Conservation (phyloP, 2,113 vertebrate species). For the Grammomys dolichurus region DNA sequence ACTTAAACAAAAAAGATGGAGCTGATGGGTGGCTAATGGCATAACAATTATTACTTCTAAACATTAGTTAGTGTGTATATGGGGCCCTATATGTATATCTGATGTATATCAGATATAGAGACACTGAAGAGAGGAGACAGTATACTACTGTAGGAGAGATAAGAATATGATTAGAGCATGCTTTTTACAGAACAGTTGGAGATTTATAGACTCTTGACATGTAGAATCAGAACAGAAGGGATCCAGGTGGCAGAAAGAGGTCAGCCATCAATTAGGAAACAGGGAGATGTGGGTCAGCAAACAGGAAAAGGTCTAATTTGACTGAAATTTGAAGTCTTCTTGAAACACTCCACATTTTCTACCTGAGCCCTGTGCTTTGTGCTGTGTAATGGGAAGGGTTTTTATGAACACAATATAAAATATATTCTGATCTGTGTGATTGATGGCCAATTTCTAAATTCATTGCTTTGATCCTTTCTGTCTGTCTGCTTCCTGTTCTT, state of each 20-base stretch:
- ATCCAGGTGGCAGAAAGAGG: background rate
- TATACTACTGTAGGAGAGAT: background rate
- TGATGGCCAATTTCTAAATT: background rate
- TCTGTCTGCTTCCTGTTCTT: background rate
- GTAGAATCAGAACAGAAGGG: constrained; percentile 1
- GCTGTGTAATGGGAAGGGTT: background rate
- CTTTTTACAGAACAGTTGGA: background rate
- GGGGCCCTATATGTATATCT: background rate
- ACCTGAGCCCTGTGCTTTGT: constrained; percentile 22
- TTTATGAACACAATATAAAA: constrained; percentile 36
- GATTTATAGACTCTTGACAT: constrained; percentile 35
- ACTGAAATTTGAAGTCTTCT: background rate
- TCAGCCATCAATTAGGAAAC: constrained; percentile 33
- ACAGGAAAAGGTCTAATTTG: background rate
- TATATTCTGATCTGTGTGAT: background rate
- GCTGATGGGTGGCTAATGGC: background rate
- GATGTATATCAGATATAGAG: background rate
- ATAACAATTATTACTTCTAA: background rate
- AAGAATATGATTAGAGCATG: background rate
- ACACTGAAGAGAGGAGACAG: background rate
- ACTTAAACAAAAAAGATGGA: background rate
- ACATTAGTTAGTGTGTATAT: background rate
- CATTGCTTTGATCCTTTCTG: background rate
- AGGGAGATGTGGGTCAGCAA: background rate
- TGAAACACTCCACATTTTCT: background rate